Evolutionary conservation across 2,888 invertebrate genomes (phyloP), one percentile per base, ranked within the genome.

Genomic region (Noctua pronuba): DNA sequence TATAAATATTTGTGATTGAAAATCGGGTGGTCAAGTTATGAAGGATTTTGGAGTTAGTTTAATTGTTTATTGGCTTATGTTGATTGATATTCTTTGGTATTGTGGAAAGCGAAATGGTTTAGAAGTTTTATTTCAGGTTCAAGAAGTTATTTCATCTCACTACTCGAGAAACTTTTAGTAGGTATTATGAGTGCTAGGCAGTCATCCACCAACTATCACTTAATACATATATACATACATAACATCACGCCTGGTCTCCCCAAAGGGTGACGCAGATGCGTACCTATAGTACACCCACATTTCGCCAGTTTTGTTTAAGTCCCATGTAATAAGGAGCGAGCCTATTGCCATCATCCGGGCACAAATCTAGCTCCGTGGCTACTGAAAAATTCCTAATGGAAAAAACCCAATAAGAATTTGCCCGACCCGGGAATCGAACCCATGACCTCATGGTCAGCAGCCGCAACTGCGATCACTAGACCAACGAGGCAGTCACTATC

Each of bases 1-100:
- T 91, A 92, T 90, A 91, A 90, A 92, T 90, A 82, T 87, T 83
- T 82, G 64, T 80, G 70, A 83, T 82, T 79, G 80, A 72, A 86
- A 84, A 79, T 73, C 41, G 66, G 52, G 31, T 68, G 74, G 75
- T 73, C 75, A 72, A 67, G 72, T 84, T 77, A 65, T 38, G n/a
- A 49, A 55, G 44, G 28, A 49, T n/a, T 60, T 52, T 10, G 7
- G 13, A 52, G 35, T 55, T 46, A 73, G 55, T 64, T 72, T 67
- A 71, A 72, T 65, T 85, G 71, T 75, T 84, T 84, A 46, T 46
- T 74, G 46, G 69, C 35, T 73, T 60, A 66, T 66, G 49, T 35
- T 64, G 16, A 81, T 84, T 80, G 65, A 66, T 74, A 80, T 73
- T 82, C 60, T 80, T 62, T 46, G 11, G 52, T 55, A 4, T 55